phyloP scores from a whole-genome alignment of 2,113 vertebrate genomes.

The Mungos mungo region DNA sequence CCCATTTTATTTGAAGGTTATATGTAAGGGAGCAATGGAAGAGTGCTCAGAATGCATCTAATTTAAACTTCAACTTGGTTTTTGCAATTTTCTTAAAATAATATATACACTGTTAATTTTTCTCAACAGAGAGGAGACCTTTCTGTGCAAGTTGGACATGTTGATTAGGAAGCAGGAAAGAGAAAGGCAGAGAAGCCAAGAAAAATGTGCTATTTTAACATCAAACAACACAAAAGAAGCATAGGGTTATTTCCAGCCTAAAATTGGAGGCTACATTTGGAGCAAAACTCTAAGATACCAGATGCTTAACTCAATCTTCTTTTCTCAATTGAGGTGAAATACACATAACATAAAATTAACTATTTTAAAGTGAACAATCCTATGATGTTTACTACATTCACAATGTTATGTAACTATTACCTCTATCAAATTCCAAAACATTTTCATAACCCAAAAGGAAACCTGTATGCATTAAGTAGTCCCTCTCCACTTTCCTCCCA shows the following conservation, averaged over 20 bases:
- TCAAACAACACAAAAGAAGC: constrained; percentile 25
- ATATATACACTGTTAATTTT: constrained; percentile 10
- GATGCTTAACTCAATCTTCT: not conserved
- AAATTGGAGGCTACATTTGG: not conserved
- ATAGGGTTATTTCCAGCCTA: not conserved
- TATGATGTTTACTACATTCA: not conserved
- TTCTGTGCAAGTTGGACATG: not conserved
- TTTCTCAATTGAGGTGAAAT: not conserved
- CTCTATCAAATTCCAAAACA: not conserved
- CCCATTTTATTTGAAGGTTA: not conserved
- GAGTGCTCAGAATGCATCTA: not conserved
- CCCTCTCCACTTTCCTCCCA: not conserved
- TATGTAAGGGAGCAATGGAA: not conserved
- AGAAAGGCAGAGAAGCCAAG: constrained; percentile 29
- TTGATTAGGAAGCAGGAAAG: constrained; percentile 27
- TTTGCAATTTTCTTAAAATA: constrained; percentile 32
- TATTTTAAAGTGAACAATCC: constrained; percentile 1
- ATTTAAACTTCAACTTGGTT: not conserved
- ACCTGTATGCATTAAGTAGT: not conserved
- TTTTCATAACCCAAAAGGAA: not conserved
- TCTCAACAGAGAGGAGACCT: constrained; percentile 24
- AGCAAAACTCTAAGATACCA: not conserved
- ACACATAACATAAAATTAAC: constrained; percentile 19
- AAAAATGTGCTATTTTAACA: constrained; percentile 36
- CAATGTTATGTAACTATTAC: not conserved